These are phyloP conservation scores for Petrolisthes cinctipes DNA, from an alignment of 2,888 invertebrate species.

Conservation along the genomic window DNA sequence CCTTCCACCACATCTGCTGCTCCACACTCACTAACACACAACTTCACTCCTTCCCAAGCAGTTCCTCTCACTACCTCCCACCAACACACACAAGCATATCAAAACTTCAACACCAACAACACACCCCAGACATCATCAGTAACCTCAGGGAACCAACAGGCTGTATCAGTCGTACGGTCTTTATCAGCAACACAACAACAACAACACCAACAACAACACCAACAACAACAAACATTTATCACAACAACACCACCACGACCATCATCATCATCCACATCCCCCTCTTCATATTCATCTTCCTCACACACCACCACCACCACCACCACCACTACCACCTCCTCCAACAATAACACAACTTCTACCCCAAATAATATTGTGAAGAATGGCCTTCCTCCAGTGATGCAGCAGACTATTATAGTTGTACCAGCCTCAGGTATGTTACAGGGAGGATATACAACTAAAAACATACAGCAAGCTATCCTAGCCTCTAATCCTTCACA, in stretches of 20 bases:
- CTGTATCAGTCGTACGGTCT: conserved; percentile 17
- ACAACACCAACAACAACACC: not conserved
- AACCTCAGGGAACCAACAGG: conserved; percentile 31
- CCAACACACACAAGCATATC: conserved; percentile 6
- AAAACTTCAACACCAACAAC: conserved; percentile 2
- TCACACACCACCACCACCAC: not conserved
- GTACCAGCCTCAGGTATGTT: conserved; percentile 12
- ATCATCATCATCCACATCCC: not conserved
- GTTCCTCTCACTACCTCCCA: conserved; percentile 23
- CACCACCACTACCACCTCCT: not conserved
- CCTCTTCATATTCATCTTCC: not conserved
- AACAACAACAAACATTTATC: not conserved
- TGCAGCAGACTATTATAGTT: conserved; percentile 27
- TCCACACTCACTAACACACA: not conserved
- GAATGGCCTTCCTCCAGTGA: not conserved
- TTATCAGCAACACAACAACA: not conserved
- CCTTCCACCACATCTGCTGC: conserved; percentile 23
- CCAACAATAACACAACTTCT: not conserved
- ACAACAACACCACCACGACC: no score
- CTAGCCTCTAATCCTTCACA: not conserved
- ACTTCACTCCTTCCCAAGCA: no score
- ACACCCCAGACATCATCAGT: conserved; percentile 6
- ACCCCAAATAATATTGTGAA: not conserved
- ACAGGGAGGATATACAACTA: conserved; percentile 20
- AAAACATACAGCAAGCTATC: not conserved